Percentiles rank a stretch among this genome's conserved stretches.
Evolutionary conservation across 2,113 vertebrate genomes (phyloP).

Genomic region (Xenopus borealis): DNA sequence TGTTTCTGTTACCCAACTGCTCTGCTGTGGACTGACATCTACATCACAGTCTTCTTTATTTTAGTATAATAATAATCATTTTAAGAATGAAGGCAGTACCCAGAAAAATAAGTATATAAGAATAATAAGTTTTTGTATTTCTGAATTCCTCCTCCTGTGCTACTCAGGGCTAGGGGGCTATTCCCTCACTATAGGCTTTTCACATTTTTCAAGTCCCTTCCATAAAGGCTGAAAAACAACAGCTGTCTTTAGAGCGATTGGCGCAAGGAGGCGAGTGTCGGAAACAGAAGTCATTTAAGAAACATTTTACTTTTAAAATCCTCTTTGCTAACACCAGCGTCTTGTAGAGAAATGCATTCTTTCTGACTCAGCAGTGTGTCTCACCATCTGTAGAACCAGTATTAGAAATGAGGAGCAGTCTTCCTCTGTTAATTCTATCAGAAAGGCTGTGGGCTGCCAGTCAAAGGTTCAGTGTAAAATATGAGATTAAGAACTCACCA

Average conservation of each 20-base stretch:
- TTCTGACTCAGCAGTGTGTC: neutral
- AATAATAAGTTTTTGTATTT: too few species aligned
- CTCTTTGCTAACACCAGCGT: neutral
- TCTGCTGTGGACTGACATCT: too few species aligned
- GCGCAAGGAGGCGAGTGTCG: too few species aligned
- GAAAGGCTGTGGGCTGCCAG: neutral
- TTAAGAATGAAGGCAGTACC: too few species aligned
- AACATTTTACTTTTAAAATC: neutral
- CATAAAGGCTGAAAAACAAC: neutral
- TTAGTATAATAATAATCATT: too few species aligned
- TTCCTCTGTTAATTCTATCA: neutral
- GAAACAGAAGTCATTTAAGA: neutral
- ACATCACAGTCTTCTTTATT: too few species aligned
- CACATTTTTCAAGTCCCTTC: neutral
- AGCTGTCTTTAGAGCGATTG: neutral
- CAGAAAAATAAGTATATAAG: too few species aligned
- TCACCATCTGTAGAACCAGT: neutral
- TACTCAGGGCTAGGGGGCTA: neutral
- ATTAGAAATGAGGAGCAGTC: neutral
- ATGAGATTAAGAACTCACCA: too few species aligned
- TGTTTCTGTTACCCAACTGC: too few species aligned
- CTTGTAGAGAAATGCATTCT: neutral
- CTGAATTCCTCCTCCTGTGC: neutral
- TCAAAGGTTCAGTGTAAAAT: neutral
- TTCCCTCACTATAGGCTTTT: neutral